Evolutionary conservation across 2,888 invertebrate species (phyloP).

Genomic region (Ceratothoa steindachneri): DNA sequence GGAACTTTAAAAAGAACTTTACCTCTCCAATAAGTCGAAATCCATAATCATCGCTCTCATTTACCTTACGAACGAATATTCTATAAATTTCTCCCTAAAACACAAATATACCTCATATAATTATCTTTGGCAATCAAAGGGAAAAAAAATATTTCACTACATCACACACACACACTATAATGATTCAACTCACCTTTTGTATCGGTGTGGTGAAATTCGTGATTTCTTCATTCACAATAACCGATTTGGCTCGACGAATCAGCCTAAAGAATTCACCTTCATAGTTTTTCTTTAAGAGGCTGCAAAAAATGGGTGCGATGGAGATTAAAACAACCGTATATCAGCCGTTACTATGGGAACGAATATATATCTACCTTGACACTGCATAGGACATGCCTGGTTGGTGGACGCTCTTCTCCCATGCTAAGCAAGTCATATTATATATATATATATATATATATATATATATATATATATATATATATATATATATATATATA

Average conservation of each 20-base stretch:
- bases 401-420: too few relatives aligned
- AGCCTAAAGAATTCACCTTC: neutral
- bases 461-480: too few relatives aligned
- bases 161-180: neutral
- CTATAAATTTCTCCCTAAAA: constrained; percentile 10
- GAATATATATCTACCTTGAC: too few relatives aligned
- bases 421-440: too few relatives aligned
- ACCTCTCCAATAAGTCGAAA: constrained; percentile 10
- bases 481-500: too few relatives aligned
- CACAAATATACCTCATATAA: neutral
- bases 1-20: neutral
- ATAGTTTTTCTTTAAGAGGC: neutral
- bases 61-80: neutral
- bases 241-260: neutral
- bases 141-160: neutral
- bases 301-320: too few relatives aligned
- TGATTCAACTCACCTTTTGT: constrained; percentile 3
- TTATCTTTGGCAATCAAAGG: neutral
- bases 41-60: neutral
- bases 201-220: neutral
- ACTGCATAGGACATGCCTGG: too few relatives aligned
- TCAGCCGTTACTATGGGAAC: too few relatives aligned
- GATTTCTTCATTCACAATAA: neutral
- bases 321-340: too few relatives aligned
- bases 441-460: too few relatives aligned